A percentile compares a stretch with the other conserved stretches of the same genome.
These are phyloP conservation scores for Upupa epops DNA, from an alignment of 2,113 vertebrate species.

Conservation along the genomic window DNA sequence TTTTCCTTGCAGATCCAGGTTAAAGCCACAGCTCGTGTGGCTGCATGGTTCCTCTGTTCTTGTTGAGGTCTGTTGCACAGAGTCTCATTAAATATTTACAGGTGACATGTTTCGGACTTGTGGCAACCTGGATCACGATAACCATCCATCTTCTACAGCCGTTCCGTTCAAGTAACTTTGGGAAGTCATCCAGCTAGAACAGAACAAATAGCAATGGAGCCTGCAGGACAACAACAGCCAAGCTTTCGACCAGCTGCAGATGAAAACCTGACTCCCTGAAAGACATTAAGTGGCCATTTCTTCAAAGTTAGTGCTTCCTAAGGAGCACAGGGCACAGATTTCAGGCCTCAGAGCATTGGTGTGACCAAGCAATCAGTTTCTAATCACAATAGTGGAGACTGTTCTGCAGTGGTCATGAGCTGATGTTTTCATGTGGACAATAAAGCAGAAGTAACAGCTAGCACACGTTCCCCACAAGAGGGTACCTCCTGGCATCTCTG, in stretches of 20 bases:
- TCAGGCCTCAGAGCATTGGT: background rate
- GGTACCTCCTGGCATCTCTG: no score
- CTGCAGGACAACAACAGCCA: background rate
- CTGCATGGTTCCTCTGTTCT: background rate
- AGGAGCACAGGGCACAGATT: background rate
- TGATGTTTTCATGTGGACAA: background rate
- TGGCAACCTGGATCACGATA: constrained; percentile 51
- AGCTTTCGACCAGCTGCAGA: background rate
- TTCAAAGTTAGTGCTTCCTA: background rate
- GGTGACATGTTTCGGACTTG: constrained; percentile 40
- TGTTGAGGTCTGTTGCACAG: constrained; percentile 27
- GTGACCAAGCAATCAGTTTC: background rate
- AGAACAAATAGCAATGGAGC: constrained; percentile 8
- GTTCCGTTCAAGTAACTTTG: background rate
- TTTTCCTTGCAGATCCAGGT: background rate
- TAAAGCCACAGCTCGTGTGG: background rate
- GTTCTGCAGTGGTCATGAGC: background rate
- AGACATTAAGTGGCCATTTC: background rate
- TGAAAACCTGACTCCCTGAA: background rate
- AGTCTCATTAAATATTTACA: constrained; percentile 66
- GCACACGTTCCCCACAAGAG: no score
- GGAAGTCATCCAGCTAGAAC: constrained; percentile 13
- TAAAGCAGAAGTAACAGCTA: no score
- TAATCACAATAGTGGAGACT: background rate
- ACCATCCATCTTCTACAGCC: background rate